Evolutionary conservation across 1,140 invertebrate genomes (phyloP).

Genomic region (Drosophila ironensis): DNA sequence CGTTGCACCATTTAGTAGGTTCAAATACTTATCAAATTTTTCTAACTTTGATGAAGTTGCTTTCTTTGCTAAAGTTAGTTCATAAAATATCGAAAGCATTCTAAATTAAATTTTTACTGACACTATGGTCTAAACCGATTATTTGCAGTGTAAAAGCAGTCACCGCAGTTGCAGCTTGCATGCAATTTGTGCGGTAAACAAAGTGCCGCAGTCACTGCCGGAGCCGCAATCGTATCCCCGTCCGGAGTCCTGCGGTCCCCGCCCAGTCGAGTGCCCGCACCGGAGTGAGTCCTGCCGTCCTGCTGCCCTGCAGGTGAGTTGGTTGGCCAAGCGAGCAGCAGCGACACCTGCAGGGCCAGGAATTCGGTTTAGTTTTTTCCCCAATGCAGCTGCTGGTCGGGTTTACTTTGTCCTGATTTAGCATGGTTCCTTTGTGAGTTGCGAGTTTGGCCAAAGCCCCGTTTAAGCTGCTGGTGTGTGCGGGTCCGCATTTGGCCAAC

Average conservation of each 20-base stretch:
- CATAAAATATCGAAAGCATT: background rate
- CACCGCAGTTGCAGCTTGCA: conserved; percentile 35
- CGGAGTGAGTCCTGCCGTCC: conserved; percentile 27
- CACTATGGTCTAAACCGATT: background rate
- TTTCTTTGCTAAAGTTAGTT: too few relatives aligned
- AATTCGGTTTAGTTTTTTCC: background rate
- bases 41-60: too few relatives aligned
- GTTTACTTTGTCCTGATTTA: conserved; percentile 31
- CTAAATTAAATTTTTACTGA: background rate
- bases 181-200: conserved; percentile 54
- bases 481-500: conserved; percentile 17
- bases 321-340: background rate
- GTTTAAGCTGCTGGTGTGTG: too few relatives aligned
- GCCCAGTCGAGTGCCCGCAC: conserved; percentile 28
- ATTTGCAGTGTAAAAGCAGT: conserved; percentile 1
- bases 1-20: too few relatives aligned
- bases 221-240: background rate
- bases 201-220: conserved; percentile 20
- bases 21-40: too few relatives aligned
- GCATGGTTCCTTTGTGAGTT: background rate
- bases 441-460: background rate
- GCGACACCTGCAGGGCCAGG: background rate
- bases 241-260: background rate
- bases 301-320: conserved; percentile 4
- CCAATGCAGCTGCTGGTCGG: conserved; percentile 5